phyloP scores from a whole-genome alignment of 2,888 invertebrate species.

The Mesochorus sp. region DNA sequence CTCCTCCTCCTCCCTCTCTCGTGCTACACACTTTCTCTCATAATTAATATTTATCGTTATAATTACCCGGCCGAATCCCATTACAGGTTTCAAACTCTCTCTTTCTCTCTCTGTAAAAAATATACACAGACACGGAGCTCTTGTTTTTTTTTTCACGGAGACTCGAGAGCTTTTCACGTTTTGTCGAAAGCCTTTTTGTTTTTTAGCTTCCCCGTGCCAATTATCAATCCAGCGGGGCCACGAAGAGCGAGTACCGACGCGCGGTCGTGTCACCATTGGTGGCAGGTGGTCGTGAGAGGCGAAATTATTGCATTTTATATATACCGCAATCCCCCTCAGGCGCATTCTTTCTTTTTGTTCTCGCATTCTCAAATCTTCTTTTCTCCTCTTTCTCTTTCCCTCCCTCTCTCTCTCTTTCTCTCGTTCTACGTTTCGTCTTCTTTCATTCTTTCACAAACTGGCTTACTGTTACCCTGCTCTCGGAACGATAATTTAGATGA shows the following conservation, averaged over 20 bases:
- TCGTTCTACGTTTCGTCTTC: too few species aligned
- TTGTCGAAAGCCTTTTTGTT: constrained; percentile 1
- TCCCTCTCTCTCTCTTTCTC: constrained; percentile 10
- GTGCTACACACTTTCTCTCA: constrained; percentile 36
- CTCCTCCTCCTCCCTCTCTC: constrained; percentile 23
- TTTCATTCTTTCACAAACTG: background rate
- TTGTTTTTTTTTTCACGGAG: background rate
- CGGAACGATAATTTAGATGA: constrained; percentile 48
- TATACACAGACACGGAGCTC: background rate
- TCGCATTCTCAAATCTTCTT: constrained; percentile 5
- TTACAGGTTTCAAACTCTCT: constrained; percentile 15
- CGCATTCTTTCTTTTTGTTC: constrained; percentile 39
- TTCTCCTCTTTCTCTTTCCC: constrained; percentile 55
- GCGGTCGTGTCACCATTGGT: constrained; percentile 36
- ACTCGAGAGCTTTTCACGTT: constrained; percentile 9
- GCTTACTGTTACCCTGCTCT: background rate
- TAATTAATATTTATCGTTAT: constrained; percentile 61
- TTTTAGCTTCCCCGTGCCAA: constrained; percentile 37
- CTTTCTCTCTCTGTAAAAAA: constrained; percentile 22
- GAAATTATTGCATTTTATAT: constrained; percentile 54
- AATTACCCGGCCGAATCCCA: constrained; percentile 47
- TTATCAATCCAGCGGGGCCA: constrained; percentile 44
- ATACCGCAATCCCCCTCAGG: constrained; percentile 15
- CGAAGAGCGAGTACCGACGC: constrained; percentile 17
- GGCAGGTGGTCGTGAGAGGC: constrained; percentile 53